Percentiles rank a stretch among this genome's conserved stretches.
Conservation (phyloP, 2,888 invertebrate genomes). For the Drosophila villosipedis region DNA sequence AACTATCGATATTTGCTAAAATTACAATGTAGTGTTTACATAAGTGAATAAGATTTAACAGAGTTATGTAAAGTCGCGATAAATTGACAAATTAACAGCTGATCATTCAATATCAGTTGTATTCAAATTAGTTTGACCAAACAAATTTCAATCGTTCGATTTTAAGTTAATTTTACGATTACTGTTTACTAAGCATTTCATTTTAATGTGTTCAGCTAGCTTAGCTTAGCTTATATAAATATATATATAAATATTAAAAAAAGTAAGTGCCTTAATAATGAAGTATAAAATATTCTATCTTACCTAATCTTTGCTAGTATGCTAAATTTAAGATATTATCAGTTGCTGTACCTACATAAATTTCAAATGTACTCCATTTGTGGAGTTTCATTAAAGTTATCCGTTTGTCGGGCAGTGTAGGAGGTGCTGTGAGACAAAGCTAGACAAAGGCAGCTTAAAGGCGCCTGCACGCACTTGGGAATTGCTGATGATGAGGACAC, state of each 20-base stretch:
- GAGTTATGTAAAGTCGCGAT: too few relatives aligned
- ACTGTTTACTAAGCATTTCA: not conserved
- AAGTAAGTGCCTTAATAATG: not conserved
- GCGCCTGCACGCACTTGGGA: constrained; percentile 59
- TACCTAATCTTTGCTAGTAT: not conserved
- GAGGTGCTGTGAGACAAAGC: constrained; percentile 10
- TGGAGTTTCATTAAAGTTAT: not conserved
- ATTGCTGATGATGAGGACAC: constrained; percentile 56
- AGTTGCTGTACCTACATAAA: not conserved
- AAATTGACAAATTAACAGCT: too few relatives aligned
- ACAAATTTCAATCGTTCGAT: not conserved
- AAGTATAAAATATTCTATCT: not conserved
- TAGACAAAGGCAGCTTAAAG: constrained; percentile 51
- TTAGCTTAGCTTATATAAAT: not conserved
- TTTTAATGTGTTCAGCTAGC: not conserved
- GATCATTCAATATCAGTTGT: too few relatives aligned
- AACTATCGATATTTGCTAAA: too few relatives aligned
- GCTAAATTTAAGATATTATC: not conserved
- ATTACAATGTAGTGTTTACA: too few relatives aligned
- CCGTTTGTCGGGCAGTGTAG: constrained; percentile 31
- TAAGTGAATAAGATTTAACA: too few relatives aligned
- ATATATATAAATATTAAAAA: not conserved
- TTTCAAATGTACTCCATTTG: not conserved
- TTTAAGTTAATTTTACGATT: not conserved
- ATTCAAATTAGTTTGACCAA: too few relatives aligned